Conservation (phyloP, 2,888 invertebrate genomes). For the Eucera pruinosa region DNA sequence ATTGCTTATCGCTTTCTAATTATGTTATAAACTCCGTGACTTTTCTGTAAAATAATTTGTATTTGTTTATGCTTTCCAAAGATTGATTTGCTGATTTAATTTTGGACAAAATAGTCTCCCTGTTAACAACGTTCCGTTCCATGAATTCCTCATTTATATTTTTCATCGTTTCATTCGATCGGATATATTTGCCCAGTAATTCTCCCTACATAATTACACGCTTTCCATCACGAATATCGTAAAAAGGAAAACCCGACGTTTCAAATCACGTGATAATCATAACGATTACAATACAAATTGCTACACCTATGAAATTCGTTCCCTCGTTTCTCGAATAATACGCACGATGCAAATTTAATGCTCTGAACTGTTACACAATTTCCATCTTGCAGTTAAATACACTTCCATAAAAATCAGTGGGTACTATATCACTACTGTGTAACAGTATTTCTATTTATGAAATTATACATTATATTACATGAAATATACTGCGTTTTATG, state of each 20-base stretch:
- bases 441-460: neutral
- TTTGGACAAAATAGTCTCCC: too few species aligned
- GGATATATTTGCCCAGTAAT: too few species aligned
- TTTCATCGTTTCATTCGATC: too few species aligned
- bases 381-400: neutral
- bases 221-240: neutral
- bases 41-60: too few species aligned
- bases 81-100: too few species aligned
- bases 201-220: too few species aligned
- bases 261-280: slow-evolving; percentile 1
- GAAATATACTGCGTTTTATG: too few species aligned
- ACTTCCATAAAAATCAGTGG: neutral
- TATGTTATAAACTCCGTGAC: too few species aligned
- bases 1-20: too few species aligned
- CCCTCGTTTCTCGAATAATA: neutral
- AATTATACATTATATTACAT: neutral
- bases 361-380: neutral
- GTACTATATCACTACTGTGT: neutral
- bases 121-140: too few species aligned
- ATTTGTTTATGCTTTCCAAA: too few species aligned
- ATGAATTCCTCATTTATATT: too few species aligned
- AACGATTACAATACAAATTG: neutral
- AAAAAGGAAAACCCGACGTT: neutral
- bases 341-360: neutral
- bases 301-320: neutral